These are phyloP conservation scores for Tylochromis polylepis DNA, from an alignment of 2,113 vertebrate species.

Conservation along the genomic window DNA sequence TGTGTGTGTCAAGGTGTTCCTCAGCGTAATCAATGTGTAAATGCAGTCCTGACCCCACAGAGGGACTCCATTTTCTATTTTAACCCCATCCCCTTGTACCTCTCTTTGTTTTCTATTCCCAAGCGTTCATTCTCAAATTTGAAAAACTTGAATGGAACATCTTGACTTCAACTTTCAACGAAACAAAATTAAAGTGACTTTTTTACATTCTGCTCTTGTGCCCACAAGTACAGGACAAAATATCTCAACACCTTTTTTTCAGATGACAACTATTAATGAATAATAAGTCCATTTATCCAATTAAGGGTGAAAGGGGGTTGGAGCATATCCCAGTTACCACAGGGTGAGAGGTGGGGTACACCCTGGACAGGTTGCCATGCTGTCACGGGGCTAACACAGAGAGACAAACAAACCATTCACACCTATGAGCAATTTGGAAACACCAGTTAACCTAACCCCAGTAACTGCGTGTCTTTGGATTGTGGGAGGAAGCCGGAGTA, in stretches of 20 bases:
- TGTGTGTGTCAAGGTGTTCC: slow-evolving; percentile 21
- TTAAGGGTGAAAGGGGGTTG: neutral
- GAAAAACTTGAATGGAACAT: neutral
- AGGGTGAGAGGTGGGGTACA: neutral
- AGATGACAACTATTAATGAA: neutral
- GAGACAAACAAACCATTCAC: neutral
- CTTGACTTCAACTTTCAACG: neutral
- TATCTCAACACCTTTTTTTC: neutral
- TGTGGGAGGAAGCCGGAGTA: too few relatives aligned
- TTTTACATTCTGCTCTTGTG: neutral
- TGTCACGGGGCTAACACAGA: neutral
- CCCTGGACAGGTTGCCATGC: neutral
- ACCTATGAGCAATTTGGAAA: neutral
- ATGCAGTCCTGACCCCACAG: slow-evolving; percentile 1
- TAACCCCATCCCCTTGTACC: neutral
- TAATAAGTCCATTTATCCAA: neutral
- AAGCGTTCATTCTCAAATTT: neutral
- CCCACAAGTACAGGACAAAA: neutral
- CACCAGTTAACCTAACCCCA: too few relatives aligned
- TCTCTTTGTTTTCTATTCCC: neutral
- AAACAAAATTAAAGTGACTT: neutral
- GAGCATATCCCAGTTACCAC: too few relatives aligned
- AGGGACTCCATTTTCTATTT: slow-evolving; percentile 10
- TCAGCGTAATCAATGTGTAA: slow-evolving; percentile 22
- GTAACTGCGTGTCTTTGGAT: too few relatives aligned